Percentiles rank a stretch among this genome's conserved stretches.
These are phyloP conservation scores for Tinamus guttatus DNA, from an alignment of 2,113 vertebrate species.

Conservation along the genomic window DNA sequence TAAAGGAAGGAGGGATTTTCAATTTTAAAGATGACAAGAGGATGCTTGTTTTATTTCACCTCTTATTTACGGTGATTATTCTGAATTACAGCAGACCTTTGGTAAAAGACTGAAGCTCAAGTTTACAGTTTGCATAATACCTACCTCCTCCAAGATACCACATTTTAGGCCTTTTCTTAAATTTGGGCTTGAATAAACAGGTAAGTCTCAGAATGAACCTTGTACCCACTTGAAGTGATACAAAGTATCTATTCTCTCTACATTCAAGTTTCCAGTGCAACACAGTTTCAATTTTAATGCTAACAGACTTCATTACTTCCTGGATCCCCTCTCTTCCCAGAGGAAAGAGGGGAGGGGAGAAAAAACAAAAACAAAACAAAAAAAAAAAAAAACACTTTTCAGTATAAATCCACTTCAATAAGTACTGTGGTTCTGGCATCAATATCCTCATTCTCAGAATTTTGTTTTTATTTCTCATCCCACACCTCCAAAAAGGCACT, in stretches of 20 bases:
- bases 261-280: neutral
- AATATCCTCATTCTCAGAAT: neutral
- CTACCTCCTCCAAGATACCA: no score
- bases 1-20: neutral
- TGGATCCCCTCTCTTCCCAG: neutral
- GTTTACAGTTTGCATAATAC: no score
- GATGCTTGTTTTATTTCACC: neutral
- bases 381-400: neutral
- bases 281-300: no score
- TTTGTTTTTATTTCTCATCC: neutral
- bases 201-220: neutral
- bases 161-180: neutral
- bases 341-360: no score
- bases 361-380: no score
- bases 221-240: no score
- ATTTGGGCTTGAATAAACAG: neutral
- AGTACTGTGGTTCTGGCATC: neutral
- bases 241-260: neutral
- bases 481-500: neutral
- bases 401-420: neutral
- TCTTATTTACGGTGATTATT: neutral
- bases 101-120: neutral
- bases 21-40: neutral
- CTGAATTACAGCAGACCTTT: neutral
- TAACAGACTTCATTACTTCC: neutral